Evolutionary conservation across 1,140 invertebrate species (phyloP), one percentile per base, ranked within the genome.

Genomic region (Tachypleus tridentatus): DNA sequence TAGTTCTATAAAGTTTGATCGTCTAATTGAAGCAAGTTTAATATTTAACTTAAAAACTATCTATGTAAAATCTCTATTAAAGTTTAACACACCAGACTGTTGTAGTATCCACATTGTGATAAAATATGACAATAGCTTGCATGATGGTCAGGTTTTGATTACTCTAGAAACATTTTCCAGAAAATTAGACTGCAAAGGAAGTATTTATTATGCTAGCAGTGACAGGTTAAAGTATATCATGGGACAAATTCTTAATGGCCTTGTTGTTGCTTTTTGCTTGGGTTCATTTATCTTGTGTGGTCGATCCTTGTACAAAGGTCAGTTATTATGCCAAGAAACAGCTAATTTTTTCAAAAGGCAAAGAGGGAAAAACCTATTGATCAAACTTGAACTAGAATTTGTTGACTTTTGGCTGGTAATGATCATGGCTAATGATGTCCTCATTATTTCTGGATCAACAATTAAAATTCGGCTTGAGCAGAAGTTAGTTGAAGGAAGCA

Each of bases 401-500:
- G 79, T 96, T 2, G 98, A 98, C 76, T 79, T 97, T 54, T 99
- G 96, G 97, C 98, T 98, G 73, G 85, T 98, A 8, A 92, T 94
- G 85, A 99, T 99, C n/a, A 90, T 97, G 53, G 82, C 93, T 29
- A 98, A 98, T 75, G 96, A 99, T 78, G 78, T 96, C 9, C 78
- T 98, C 0, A 91, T 98, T 6, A 87, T 98, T 4, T 80, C 91
- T 72, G 97, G 97, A 10, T 96, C 95, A 0, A 83, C 87, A 0
- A 84, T 96, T 57, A 98, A 99, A 73, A 88, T 97, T 71, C 85
- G 90, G 76, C 94, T 98, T 67, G 94, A 98, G 79, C 84, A 85
- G 11, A 87, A 91, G n/a, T 60, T 49, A 56, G 48, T 66, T 72
- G 85, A 86, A 48, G 87, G 85, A 66, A 88, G 89, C 76, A 86